Conservation (phyloP, 2,888 invertebrate genomes). For the Hypercompe scribonia region DNA sequence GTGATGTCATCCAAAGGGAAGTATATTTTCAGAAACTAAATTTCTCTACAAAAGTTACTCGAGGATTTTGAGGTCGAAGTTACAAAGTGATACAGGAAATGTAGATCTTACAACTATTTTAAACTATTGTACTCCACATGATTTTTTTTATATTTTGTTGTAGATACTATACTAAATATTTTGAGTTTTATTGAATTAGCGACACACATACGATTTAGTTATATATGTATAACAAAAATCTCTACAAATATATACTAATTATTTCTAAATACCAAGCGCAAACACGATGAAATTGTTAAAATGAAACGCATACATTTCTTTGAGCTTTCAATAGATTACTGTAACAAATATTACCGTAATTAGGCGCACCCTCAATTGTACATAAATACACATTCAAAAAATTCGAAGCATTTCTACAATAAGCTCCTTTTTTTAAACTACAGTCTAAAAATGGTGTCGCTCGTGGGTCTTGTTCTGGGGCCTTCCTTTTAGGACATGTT, state of each 20-base stretch:
- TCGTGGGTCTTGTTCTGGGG: slow-evolving; percentile 34
- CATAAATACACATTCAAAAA: slow-evolving; percentile 50
- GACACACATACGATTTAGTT: slow-evolving; percentile 41
- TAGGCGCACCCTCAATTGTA: slow-evolving; percentile 47
- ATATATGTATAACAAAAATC: slow-evolving; percentile 55
- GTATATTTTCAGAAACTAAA: slow-evolving; percentile 29
- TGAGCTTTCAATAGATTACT: slow-evolving; percentile 50
- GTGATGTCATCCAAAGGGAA: slow-evolving; percentile 23
- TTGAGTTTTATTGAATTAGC: slow-evolving; percentile 37
- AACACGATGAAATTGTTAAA: slow-evolving; percentile 38
- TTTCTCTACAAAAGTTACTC: slow-evolving; percentile 35
- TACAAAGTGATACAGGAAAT: slow-evolving; percentile 44
- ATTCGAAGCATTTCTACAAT: slow-evolving; percentile 61
- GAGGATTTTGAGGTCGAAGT: slow-evolving; percentile 32
- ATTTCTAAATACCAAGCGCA: slow-evolving; percentile 47
- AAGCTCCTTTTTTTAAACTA: slow-evolving; percentile 68
- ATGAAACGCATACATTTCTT: slow-evolving; percentile 40
- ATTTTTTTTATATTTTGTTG: slow-evolving; percentile 38
- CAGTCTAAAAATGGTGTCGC: slow-evolving; percentile 56
- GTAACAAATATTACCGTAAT: slow-evolving; percentile 45
- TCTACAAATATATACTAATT: slow-evolving; percentile 56
- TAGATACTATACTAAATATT: slow-evolving; percentile 36
- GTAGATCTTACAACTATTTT: slow-evolving; percentile 37
- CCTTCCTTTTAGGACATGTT: slow-evolving; percentile 35
- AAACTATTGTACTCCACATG: slow-evolving; percentile 51